Evolutionary conservation across 2,888 invertebrate genomes (phyloP), one percentile per base, ranked within the genome.

Genomic region (Pycnomerus fuliginosus): DNA sequence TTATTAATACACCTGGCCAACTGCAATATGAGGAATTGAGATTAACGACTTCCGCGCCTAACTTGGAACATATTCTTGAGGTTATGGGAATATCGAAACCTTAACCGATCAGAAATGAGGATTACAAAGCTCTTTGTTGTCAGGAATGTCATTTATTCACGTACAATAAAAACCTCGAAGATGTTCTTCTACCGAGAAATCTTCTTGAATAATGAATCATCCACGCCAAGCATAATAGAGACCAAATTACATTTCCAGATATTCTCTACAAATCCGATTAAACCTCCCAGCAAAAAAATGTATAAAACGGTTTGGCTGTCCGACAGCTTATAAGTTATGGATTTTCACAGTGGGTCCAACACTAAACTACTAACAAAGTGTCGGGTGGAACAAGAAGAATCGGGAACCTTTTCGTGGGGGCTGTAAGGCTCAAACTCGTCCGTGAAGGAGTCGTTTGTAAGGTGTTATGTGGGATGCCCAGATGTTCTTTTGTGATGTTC

Each of bases 401-500:
- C 15, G 10, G 11, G 28, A 11, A 20, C 5, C 11, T 10, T 25
- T 4, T 28, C 37, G 25, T 37, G 22, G 4, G 11, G n/a, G 13
- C 5, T 5, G 12, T 36, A 27, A 17, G 15, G 37, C 16, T 25
- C 27, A 37, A 22, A 41, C 20, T 46, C 37, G 32, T n/a, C 10
- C 37, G 32, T 7, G 4, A 16, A 23, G 8, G 12, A 12, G 15
- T 2, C n/a, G 22, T 40, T 33, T 39, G 44, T 39, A 40, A 63
- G 62, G 62, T 63, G 62, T 61, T 55, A 63, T 61, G 60, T 60
- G 55, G 60, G 60, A 50, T 55, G 60, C 52, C 56, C 60, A 61
- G 58, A 60, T 62, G 61, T 53, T 58, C 50, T 53, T 55, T 55
- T 56, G 48, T 55, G 45, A 28, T 41, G 43, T 30, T 49, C 31